Percentiles rank a stretch among this genome's conserved stretches.
Conservation (phyloP, 2,113 vertebrate genomes). For the human (Homo sapiens) region DNA sequence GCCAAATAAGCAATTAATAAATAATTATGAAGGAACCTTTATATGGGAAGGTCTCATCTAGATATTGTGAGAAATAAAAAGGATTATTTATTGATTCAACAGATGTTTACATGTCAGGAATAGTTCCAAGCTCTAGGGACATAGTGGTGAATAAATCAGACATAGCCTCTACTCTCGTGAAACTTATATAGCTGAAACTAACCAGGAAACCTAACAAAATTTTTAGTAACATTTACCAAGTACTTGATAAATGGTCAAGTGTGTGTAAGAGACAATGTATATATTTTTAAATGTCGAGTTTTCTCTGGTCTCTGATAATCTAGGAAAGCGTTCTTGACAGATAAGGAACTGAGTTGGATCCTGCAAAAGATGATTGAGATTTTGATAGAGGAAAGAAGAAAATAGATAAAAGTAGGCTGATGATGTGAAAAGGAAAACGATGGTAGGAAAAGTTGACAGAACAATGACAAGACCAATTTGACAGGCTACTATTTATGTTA, state of each 20-base stretch:
- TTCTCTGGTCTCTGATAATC: neutral
- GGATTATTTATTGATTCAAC: neutral
- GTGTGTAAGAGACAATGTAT: neutral
- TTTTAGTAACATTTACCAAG: neutral
- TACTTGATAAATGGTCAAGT: neutral
- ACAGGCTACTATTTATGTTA: neutral
- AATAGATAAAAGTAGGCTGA: neutral
- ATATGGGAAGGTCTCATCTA: neutral
- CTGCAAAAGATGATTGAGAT: neutral
- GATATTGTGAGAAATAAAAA: neutral
- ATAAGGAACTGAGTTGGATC: neutral
- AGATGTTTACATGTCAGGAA: neutral
- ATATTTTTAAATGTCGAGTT: neutral
- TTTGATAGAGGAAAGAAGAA: neutral
- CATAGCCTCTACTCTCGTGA: no score
- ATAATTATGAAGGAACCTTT: neutral
- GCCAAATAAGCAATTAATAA: neutral
- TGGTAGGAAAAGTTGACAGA: neutral
- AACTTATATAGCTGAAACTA: no score
- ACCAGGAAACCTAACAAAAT: neutral
- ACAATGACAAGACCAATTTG: neutral
- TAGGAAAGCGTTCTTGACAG: neutral
- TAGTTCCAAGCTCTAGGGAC: neutral
- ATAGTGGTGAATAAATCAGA: no score
- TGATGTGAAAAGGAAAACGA: neutral